Evolutionary conservation across 2,113 vertebrate species (phyloP), one percentile per base, ranked within the genome.

Genomic region (Leuciscus idus): DNA sequence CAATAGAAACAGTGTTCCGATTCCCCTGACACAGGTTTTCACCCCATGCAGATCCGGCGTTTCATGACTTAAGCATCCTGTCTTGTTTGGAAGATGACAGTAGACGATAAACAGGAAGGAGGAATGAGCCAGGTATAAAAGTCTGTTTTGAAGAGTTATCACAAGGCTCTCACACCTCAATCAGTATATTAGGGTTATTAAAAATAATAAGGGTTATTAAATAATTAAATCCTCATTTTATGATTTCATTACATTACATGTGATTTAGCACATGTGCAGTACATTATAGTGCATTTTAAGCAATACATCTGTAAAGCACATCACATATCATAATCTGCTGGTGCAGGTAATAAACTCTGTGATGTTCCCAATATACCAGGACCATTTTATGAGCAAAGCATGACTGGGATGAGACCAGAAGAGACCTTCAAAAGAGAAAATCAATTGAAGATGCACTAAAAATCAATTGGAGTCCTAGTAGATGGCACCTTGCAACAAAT

Each of bases 1-100:
- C 94, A 91, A 95, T 94, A 92, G 89, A 91, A 89, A 92, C 90
- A 89, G 84, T 94, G 94, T 95, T 94, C 89, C 88, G 83, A 91
- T 94, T 94, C 90, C 93, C 92, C 92, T 95, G 94, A 95, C 95
- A 95, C 90, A 92, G 92, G 92, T 95, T 93, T 94, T 93, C 90
- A 90, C 92, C 11, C 86, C 83, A 64, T 80, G 12, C 86, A 87
- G 83, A 89, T 92, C 92, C 89, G 89, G 90, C 90, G 77, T 84
- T 90, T 91, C 92, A 87, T 87, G 89, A 93, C 77, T 89, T 91
- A 89, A 89, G 87, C 85, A 30, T 88, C 90, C 81, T 52, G 72
- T 72, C 88, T 87, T 90, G 91, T 92, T 91, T 91, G 87, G 88
- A 85, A 91, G 90, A 91, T 90, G 87, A 91, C 90, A 92, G 87